These are phyloP conservation scores for Zaprionus lineosus DNA, from an alignment of 2,888 invertebrate species.

Conservation along the genomic window DNA sequence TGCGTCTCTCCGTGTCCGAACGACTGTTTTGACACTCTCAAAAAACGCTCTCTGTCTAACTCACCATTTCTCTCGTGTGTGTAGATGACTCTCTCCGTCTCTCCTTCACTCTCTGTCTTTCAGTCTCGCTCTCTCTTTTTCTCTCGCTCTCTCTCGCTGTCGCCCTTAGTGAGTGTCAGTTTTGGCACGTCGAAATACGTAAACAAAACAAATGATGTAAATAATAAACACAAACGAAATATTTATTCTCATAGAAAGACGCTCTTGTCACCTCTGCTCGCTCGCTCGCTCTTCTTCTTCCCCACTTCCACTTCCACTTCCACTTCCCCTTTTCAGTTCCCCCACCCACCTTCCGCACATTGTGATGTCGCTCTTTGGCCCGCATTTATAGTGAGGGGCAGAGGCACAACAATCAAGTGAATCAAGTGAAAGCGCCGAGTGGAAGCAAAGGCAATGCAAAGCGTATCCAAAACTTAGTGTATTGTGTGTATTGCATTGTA, in stretches of 20 bases:
- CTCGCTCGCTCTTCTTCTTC: too few relatives aligned
- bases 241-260: slow-evolving; percentile 33
- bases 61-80: slow-evolving; percentile 1
- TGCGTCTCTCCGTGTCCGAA: slow-evolving; percentile 9
- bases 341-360: too few relatives aligned
- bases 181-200: slow-evolving; percentile 70
- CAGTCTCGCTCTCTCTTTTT: slow-evolving; percentile 10
- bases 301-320: too few relatives aligned
- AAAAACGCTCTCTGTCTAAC: neutral
- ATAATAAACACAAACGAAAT: slow-evolving; percentile 66
- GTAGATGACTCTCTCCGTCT: neutral
- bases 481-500: slow-evolving; percentile 47
- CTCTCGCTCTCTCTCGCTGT: slow-evolving; percentile 12
- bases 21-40: slow-evolving; percentile 1
- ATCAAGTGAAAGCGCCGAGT: slow-evolving; percentile 70
- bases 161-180: slow-evolving; percentile 31
- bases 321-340: too few relatives aligned
- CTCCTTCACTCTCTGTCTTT: neutral
- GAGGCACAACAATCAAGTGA: slow-evolving; percentile 69
- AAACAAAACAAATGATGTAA: slow-evolving; percentile 64
- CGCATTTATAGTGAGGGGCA: slow-evolving; percentile 45
- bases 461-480: slow-evolving; percentile 44
- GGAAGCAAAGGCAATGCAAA: slow-evolving; percentile 29
- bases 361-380: slow-evolving; percentile 55
- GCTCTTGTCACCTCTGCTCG: slow-evolving; percentile 7